phyloP scores from a whole-genome alignment of 2,797 vertebrate species.

The Sandelia bainsii region DNA sequence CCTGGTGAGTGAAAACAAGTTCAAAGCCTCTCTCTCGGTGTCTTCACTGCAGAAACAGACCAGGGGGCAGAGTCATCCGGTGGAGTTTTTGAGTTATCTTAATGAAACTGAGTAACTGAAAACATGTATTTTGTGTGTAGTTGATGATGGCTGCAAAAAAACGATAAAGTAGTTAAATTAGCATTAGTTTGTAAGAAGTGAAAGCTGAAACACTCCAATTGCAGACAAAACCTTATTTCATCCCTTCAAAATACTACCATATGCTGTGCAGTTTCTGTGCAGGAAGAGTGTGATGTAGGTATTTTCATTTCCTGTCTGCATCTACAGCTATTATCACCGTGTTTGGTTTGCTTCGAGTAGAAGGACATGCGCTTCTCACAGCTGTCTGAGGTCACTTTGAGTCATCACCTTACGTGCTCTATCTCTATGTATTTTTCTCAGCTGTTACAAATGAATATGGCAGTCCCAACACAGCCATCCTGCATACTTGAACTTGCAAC shows the following conservation, averaged over 20 bases:
- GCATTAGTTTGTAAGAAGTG: slow-evolving; percentile 9
- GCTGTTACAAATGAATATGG: slow-evolving; percentile 23
- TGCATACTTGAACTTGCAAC: slow-evolving; percentile 54
- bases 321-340: background rate
- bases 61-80: background rate
- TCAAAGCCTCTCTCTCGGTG: background rate
- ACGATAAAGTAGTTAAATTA: background rate
- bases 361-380: background rate
- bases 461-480: slow-evolving; percentile 23
- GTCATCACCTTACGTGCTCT: slow-evolving; percentile 4
- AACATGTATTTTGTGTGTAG: background rate
- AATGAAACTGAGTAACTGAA: background rate
- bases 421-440: slow-evolving; percentile 17
- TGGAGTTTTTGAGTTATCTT: background rate
- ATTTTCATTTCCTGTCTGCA: background rate
- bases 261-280: background rate
- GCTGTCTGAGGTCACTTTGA: slow-evolving; percentile 18
- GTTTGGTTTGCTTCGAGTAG: background rate
- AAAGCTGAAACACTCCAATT: background rate
- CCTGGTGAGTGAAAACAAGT: background rate
- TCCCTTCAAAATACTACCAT: background rate
- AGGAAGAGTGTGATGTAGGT: background rate
- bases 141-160: background rate
- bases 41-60: background rate
- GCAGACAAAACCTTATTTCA: slow-evolving; percentile 4